A percentile compares a stretch with the other conserved stretches of the same genome.
Evolutionary conservation across 2,797 vertebrate species (phyloP).

Genomic region (Takifugu rubripes): DNA sequence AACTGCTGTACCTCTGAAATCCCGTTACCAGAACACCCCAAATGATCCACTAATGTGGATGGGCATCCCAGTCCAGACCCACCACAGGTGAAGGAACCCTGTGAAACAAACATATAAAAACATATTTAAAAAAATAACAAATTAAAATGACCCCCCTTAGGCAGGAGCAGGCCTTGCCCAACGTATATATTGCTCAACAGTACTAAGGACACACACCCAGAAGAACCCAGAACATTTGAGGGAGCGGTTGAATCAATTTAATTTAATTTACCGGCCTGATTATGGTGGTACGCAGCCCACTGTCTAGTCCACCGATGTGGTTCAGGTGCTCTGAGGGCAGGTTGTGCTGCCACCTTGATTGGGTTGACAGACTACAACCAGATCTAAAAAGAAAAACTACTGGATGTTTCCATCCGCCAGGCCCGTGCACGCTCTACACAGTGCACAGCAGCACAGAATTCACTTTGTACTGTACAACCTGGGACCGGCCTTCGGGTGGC

Average conservation of each 20-base stretch:
- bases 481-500: background rate
- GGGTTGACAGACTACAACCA: background rate
- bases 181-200: background rate
- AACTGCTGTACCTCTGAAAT: slow-evolving; percentile 6
- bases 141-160: too few relatives aligned
- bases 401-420: background rate
- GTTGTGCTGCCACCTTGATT: background rate
- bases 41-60: too few relatives aligned
- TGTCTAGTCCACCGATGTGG: background rate
- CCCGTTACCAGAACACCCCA: slow-evolving; percentile 50
- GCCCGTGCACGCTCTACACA: background rate
- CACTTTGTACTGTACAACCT: background rate
- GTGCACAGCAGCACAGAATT: background rate
- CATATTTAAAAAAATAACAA: too few relatives aligned
- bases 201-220: background rate
- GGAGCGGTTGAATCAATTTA: too few relatives aligned
- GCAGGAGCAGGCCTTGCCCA: too few relatives aligned
- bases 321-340: background rate
- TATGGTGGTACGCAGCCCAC: background rate
- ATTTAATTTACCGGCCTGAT: too few relatives aligned
- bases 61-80: too few relatives aligned
- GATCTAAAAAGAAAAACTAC: background rate
- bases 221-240: too few relatives aligned
- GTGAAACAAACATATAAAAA: too few relatives aligned
- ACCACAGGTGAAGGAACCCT: background rate